A percentile compares a stretch with the other conserved stretches of the same genome.
Conservation (phyloP, 2,797 vertebrate genomes). For the Pelodytes ibericus region DNA sequence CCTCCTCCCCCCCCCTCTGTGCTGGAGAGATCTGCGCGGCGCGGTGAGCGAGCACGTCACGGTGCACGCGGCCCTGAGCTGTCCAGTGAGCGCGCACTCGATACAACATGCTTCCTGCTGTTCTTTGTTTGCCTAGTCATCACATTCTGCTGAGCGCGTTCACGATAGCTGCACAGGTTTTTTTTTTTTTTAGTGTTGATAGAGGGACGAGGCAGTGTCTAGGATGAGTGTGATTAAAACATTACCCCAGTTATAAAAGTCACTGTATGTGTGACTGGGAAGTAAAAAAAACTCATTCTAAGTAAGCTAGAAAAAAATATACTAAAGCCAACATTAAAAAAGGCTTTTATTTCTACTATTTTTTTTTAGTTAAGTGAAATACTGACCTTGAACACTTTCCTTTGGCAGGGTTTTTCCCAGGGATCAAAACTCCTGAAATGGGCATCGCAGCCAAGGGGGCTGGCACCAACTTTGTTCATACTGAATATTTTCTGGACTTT, state of each 20-base stretch:
- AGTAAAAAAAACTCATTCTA: too few species aligned
- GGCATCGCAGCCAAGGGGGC: too few species aligned
- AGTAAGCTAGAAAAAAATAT: too few species aligned
- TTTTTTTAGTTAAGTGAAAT: too few species aligned
- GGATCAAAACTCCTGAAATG: too few species aligned
- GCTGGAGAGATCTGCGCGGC: background rate
- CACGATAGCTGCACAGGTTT: background rate
- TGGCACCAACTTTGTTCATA: too few species aligned
- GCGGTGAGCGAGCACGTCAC: background rate
- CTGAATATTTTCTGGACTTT: too few species aligned
- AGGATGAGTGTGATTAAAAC: conserved; percentile 2
- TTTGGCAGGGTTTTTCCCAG: too few species aligned
- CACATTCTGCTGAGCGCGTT: background rate
- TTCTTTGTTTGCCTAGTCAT: background rate
- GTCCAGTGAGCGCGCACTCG: background rate
- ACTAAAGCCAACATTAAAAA: too few species aligned
- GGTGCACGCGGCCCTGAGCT: background rate
- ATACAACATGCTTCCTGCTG: background rate
- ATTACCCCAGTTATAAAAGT: background rate
- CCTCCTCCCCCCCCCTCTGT: conserved; percentile 8
- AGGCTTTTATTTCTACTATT: too few species aligned
- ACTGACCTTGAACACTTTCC: too few species aligned
- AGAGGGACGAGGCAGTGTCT: background rate
- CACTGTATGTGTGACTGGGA: background rate
- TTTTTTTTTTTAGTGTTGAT: background rate